Evolutionary conservation across 1,140 invertebrate species (phyloP).

Genomic region (Drosophila pachea): DNA sequence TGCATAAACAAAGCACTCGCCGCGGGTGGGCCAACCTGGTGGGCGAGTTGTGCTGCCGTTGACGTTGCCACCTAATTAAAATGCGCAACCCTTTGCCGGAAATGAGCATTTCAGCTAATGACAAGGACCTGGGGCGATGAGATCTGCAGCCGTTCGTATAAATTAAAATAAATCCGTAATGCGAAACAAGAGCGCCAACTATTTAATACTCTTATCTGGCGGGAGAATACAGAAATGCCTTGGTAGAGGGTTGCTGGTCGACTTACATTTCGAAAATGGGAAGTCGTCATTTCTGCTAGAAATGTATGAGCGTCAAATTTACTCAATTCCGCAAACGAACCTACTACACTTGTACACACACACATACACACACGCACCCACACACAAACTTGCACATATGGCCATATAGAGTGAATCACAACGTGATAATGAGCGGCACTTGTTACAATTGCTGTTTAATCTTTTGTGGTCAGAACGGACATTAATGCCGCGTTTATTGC

Average conservation of each 20-base stretch:
- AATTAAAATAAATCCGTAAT: constrained; percentile 63
- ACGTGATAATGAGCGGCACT: constrained; percentile 35
- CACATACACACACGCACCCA: background rate
- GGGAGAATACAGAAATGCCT: too few relatives aligned
- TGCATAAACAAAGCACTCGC: constrained; percentile 68
- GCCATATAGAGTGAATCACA: background rate
- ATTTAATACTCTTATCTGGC: background rate
- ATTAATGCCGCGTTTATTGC: constrained; percentile 75
- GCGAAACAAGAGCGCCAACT: constrained; percentile 4
- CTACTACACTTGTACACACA: background rate
- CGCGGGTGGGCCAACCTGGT: constrained; percentile 53
- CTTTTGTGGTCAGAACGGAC: constrained; percentile 37
- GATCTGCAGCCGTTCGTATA: constrained; percentile 54
- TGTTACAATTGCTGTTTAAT: constrained; percentile 29
- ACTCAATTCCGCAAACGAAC: too few relatives aligned
- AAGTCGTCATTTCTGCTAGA: too few relatives aligned
- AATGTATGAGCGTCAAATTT: too few relatives aligned
- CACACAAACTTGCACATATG: background rate
- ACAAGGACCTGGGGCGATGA: constrained; percentile 41
- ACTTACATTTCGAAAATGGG: too few relatives aligned
- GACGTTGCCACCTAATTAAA: constrained; percentile 68
- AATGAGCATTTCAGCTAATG: constrained; percentile 75
- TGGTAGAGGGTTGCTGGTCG: too few relatives aligned
- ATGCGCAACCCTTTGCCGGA: constrained; percentile 75
- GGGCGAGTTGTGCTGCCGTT: background rate